Evolutionary conservation across 2,888 invertebrate genomes (phyloP), one percentile per base, ranked within the genome.

Genomic region (Atherix ibis): DNA sequence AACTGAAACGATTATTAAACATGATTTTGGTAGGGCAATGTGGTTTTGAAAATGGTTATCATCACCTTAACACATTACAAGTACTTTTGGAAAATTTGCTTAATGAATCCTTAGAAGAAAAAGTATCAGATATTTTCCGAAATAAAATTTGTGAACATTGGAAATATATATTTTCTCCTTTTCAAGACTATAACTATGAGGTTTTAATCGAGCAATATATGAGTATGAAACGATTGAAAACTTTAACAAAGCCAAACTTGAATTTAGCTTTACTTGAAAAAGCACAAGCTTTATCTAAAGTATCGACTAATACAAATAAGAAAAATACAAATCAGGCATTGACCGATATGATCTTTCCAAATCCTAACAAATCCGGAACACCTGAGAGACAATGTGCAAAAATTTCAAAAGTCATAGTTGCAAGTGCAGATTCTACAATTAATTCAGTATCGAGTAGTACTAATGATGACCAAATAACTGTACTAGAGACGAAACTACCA

Each of bases 21-120:
- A 71, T 68, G 63, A 63, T 72, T 19, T 53, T 73, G 5, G 50
- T 73, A 5, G 73, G 73, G 0, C 71, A 72, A 50, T 67, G 67
- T 0, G 72, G 71, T 1, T 61, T 73, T 15, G 58, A 58, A 4
- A 63, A 66, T 36, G 73, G 73, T 2, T 46, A 54, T 1, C 45
- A 49, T 38, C 67, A 68, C 45, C 47, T 71, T 16, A 60, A 51
- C 4, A 58, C 63, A 40, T 48, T 73, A 13, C 43, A 63, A 29
- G 40, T 52, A 1, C 52, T 64, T 14, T 53, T 59, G 26, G 35
- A 34, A 25, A 47, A 56, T 31, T 56, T 53, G 44, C 46, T 66
- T 3, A 29, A 39, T 51, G 18, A 48, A 46, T 22, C 44, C 9
- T 38, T 39, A 1, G 47, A 48, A 3, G 56, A 55, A 12, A 54